A percentile compares a stretch with the other conserved stretches of the same genome.
Conservation (phyloP, 2,113 vertebrate species). For the Spizaetus ornatus region DNA sequence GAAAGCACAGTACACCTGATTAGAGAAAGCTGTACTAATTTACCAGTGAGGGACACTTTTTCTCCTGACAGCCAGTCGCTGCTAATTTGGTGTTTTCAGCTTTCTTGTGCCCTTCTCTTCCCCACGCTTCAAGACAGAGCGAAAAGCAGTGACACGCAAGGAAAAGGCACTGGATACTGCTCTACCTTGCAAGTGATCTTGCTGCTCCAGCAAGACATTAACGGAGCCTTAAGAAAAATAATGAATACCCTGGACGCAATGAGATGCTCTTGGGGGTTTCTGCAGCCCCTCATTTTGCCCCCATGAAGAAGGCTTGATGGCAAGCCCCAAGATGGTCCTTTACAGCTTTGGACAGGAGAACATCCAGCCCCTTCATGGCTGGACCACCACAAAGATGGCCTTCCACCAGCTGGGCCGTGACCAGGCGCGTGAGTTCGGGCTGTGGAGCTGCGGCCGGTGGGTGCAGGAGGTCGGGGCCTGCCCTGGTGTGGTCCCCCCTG, state of each 20-base stretch:
- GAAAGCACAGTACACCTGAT: not conserved
- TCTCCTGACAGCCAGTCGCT: not conserved
- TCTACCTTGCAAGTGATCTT: not conserved
- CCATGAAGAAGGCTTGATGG: not conserved
- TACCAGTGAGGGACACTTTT: not conserved
- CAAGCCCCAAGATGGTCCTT: not conserved
- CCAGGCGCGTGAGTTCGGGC: rapidly evolving
- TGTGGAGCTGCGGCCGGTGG: not conserved
- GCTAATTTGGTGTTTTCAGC: not conserved
- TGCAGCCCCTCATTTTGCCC: not conserved
- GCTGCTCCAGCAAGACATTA: not conserved
- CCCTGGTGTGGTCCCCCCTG: rapidly evolving
- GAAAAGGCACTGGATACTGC: not conserved
- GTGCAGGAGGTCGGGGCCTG: not conserved
- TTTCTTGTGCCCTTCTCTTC: not conserved
- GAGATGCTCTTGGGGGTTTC: not conserved
- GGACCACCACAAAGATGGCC: not conserved
- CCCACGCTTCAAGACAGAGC: not conserved
- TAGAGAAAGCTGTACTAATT: not conserved
- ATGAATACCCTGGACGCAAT: not conserved
- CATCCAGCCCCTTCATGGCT: not conserved
- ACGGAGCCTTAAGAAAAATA: not conserved
- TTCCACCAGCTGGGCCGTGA: not conserved
- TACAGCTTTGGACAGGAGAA: not conserved
- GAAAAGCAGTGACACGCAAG: not conserved